Percentiles rank a stretch among this genome's conserved stretches.
phyloP scores from a whole-genome alignment of 2,113 vertebrate species.

The Psephotus haematonotus region DNA sequence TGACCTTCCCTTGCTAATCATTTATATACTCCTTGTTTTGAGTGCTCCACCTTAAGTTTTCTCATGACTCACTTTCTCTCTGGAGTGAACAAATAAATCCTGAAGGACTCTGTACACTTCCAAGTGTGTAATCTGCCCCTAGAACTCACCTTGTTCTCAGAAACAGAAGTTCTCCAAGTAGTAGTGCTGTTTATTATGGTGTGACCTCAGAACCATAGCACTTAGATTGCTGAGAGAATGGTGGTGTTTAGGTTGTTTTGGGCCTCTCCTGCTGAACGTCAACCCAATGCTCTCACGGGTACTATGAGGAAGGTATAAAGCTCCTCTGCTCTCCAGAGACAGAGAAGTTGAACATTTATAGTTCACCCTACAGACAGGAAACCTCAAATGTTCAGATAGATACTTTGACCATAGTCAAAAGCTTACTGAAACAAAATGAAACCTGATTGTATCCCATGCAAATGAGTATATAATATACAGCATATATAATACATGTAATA shows the following conservation, averaged over 20 bases:
- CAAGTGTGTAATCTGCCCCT: not conserved
- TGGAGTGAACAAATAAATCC: constrained; percentile 31
- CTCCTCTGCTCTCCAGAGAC: not conserved
- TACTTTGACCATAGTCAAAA: not conserved
- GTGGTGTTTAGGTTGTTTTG: not conserved
- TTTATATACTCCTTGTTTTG: constrained; percentile 71
- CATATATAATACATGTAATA: no score
- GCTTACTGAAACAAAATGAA: not conserved
- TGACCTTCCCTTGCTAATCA: constrained; percentile 69
- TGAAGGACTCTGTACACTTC: constrained; percentile 7
- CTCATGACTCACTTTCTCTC: constrained; percentile 73
- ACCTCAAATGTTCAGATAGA: not conserved
- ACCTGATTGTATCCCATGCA: not conserved
- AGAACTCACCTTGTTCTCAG: not conserved
- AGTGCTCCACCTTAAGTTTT: constrained; percentile 72
- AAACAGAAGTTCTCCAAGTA: not conserved
- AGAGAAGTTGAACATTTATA: not conserved
- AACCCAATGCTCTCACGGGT: not conserved
- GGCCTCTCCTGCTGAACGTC: not conserved
- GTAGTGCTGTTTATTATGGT: not conserved
- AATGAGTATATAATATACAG: not conserved
- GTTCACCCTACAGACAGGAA: not conserved
- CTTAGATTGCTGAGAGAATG: not conserved
- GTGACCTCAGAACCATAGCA: not conserved
- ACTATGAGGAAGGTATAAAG: not conserved